These are phyloP conservation scores for Centropus unirufus DNA, from an alignment of 2,113 vertebrate genomes.

Conservation along the genomic window DNA sequence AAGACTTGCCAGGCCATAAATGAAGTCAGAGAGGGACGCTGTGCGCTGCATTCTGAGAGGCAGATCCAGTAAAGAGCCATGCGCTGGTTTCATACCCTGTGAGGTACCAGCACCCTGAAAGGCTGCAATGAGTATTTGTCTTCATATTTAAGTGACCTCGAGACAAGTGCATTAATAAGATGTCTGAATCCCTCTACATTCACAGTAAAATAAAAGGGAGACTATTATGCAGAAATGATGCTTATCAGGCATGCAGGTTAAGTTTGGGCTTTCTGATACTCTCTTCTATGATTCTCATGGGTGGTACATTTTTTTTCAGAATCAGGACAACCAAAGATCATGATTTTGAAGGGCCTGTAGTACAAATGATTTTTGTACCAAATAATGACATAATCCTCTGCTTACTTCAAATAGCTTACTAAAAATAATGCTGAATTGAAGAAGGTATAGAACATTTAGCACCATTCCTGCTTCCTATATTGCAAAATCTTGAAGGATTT, in stretches of 20 bases:
- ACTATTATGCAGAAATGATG: background rate
- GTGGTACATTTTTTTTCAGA: background rate
- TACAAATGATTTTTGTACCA: background rate
- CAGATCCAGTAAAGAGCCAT: background rate
- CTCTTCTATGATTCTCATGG: background rate
- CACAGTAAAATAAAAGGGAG: background rate
- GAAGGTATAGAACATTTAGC: background rate
- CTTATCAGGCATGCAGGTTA: background rate
- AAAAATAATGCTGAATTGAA: background rate
- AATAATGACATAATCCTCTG: background rate
- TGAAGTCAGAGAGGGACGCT: background rate
- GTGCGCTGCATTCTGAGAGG: background rate
- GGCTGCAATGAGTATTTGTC: background rate
- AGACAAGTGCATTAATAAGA: background rate
- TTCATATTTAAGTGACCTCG: background rate
- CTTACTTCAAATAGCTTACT: background rate
- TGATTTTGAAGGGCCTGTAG: background rate
- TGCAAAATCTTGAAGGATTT: background rate
- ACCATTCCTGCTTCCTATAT: background rate
- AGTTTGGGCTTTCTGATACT: background rate
- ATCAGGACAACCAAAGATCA: background rate
- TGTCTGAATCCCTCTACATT: background rate
- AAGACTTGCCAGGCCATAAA: background rate
- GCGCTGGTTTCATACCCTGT: background rate
- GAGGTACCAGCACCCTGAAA: background rate